Percentiles rank a stretch among this genome's conserved stretches.
These are phyloP conservation scores for Tragelaphus strepsiceros DNA, from an alignment of 2,113 vertebrate genomes.

Conservation along the genomic window DNA sequence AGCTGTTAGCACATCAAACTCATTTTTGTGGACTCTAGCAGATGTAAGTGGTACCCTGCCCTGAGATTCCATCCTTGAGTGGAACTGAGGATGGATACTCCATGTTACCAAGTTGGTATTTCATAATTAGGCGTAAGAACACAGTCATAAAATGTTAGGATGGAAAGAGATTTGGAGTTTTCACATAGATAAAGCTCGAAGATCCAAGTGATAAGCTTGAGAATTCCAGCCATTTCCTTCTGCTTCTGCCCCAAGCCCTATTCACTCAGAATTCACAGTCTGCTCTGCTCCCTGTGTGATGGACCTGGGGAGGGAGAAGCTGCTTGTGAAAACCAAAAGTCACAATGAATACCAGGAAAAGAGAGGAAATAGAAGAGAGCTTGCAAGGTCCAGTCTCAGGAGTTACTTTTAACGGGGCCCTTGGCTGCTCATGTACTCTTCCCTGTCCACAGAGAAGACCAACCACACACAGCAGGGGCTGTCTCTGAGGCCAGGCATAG, in stretches of 20 bases:
- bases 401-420: too few relatives aligned
- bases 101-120: rapidly evolving
- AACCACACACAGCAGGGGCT: rapidly evolving
- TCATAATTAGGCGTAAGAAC: background rate
- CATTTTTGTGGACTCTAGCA: background rate
- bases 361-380: background rate
- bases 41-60: too few relatives aligned
- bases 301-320: rapidly evolving
- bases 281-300: rapidly evolving
- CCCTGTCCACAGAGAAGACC: background rate
- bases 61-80: background rate
- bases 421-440: rapidly evolving
- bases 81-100: background rate
- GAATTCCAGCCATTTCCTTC: background rate
- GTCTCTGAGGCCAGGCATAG: background rate
- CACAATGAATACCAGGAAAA: rapidly evolving
- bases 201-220: too few relatives aligned
- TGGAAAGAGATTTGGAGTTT: background rate
- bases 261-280: too few relatives aligned
- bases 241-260: background rate
- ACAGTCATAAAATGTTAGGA: background rate
- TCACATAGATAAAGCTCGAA: background rate
- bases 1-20: background rate
- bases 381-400: rapidly evolving
- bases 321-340: background rate